phyloP scores from a whole-genome alignment of 92 coral and sea anemone species.

The Muricea muricata region DNA sequence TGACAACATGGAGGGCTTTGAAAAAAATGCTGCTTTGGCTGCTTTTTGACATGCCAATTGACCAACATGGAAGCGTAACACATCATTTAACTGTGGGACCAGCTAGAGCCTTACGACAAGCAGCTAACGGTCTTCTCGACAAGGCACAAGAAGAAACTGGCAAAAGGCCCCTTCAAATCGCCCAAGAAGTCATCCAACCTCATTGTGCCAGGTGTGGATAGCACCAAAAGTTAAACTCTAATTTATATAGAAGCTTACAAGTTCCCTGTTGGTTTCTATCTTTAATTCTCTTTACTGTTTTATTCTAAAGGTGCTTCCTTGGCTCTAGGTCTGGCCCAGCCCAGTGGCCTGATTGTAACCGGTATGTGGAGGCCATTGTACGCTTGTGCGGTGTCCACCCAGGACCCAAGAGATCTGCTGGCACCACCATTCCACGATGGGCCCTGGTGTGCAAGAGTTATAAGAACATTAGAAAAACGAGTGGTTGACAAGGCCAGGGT shows the following conservation, averaged over 20 bases:
- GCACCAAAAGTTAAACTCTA: constrained; percentile 14
- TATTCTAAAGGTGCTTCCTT: background rate
- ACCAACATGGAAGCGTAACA: too few species aligned
- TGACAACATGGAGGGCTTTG: background rate
- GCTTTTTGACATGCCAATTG: too few species aligned
- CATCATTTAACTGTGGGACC: too few species aligned
- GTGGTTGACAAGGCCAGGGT: constrained; percentile 18
- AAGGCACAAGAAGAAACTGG: background rate
- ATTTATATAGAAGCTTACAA: background rate
- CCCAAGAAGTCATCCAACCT: background rate
- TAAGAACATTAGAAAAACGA: background rate
- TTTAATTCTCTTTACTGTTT: background rate
- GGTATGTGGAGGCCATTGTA: constrained; percentile 21
- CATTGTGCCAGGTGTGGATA: constrained; percentile 21
- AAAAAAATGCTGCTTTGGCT: background rate
- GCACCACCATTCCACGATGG: constrained; percentile 16
- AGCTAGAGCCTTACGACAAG: background rate
- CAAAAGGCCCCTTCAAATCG: constrained; percentile 12
- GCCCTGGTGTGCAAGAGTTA: constrained; percentile 12
- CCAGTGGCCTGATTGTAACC: constrained; percentile 10
- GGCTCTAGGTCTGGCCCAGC: constrained; percentile 46
- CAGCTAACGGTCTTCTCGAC: background rate
- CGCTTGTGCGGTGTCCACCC: constrained; percentile 6
- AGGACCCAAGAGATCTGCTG: background rate
- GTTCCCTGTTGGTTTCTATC: background rate